Percentiles rank a stretch among this genome's conserved stretches.
These are phyloP conservation scores for Himalopsyche tibetana DNA, from an alignment of 2,888 invertebrate species.

Conservation along the genomic window DNA sequence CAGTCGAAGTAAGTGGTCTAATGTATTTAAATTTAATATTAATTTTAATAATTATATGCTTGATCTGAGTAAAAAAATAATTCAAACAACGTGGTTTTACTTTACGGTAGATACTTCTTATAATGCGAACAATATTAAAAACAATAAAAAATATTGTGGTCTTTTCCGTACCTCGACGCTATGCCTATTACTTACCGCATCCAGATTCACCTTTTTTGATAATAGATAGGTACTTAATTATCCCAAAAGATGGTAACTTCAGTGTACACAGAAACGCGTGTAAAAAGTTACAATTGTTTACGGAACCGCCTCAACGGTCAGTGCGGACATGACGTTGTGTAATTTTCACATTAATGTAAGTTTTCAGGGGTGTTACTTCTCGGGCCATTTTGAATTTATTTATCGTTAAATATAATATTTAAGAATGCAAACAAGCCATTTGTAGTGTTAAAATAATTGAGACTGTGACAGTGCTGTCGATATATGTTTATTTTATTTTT, in stretches of 20 bases:
- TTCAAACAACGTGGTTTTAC: no score
- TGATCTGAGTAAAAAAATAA: no score
- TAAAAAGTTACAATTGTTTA: conserved; percentile 22
- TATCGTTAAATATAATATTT: no score
- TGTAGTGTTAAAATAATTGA: no score
- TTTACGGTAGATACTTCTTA: no score
- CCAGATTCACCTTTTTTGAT: background rate
- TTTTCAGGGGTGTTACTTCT: conserved; percentile 10
- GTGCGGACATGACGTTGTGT: conserved; percentile 37
- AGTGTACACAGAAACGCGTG: background rate
- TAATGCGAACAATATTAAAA: background rate
- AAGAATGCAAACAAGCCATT: no score
- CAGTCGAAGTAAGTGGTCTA: no score
- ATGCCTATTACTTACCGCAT: background rate
- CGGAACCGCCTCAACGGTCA: conserved; percentile 13
- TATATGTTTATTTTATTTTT: no score
- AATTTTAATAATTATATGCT: no score
- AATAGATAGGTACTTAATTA: conserved; percentile 8
- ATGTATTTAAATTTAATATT: no score
- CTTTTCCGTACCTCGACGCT: background rate
- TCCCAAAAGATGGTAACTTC: background rate
- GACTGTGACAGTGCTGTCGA: no score
- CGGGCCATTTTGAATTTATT: background rate
- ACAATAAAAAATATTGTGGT: background rate
- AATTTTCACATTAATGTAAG: background rate